phyloP scores from a whole-genome alignment of 1,140 invertebrate genomes.

The Meloidogyne chitwoodi region DNA sequence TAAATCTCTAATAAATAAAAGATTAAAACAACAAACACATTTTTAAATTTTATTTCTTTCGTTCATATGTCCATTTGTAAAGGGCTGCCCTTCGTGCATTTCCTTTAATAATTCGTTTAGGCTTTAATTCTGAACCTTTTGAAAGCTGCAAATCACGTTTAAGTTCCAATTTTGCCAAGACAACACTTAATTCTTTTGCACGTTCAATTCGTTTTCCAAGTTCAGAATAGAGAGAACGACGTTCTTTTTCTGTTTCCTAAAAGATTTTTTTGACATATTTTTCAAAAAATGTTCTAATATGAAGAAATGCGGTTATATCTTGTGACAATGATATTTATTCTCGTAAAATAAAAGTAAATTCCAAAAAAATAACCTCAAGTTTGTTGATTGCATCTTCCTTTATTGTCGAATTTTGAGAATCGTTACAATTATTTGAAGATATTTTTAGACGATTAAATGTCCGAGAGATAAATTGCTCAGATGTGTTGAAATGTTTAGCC shows the following conservation, averaged over 20 bases:
- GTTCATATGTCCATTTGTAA: constrained; percentile 78
- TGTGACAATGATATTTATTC: not conserved
- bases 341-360: not conserved
- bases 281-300: not conserved
- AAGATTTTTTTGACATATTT: not conserved
- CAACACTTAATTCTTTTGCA: constrained; percentile 74
- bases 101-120: constrained; percentile 68
- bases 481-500: constrained; percentile 72
- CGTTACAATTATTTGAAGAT: constrained; percentile 50
- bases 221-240: constrained; percentile 72
- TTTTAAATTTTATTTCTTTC: constrained; percentile 66
- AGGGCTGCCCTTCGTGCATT: constrained; percentile 73
- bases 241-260: constrained; percentile 66
- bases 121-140: constrained; percentile 62
- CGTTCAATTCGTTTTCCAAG: constrained; percentile 75
- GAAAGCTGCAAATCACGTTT: constrained; percentile 69
- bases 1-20: not conserved
- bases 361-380: not conserved
- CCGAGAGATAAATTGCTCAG: constrained; percentile 69
- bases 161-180: constrained; percentile 79
- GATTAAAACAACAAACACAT: not conserved
- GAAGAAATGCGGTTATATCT: too few relatives aligned
- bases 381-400: not conserved
- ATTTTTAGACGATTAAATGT: constrained; percentile 70
- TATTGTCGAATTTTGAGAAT: not conserved